phyloP scores from a whole-genome alignment of 2,888 invertebrate species.

The Caenorhabditis imperialis region DNA sequence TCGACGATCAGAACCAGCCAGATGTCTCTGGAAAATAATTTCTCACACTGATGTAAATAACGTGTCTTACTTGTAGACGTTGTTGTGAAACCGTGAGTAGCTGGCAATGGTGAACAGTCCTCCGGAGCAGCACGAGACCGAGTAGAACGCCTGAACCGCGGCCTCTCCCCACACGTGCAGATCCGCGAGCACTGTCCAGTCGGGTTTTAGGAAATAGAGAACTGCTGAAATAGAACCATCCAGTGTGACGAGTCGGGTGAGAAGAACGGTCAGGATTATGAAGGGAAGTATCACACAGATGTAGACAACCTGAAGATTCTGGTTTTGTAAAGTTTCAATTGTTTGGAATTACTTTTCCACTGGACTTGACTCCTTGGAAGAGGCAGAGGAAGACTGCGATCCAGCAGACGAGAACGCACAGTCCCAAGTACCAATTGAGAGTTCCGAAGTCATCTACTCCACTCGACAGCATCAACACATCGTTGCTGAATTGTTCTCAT shows the following conservation, averaged over 20 bases:
- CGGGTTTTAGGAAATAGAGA: slow-evolving; percentile 86
- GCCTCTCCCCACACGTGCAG: slow-evolving; percentile 89
- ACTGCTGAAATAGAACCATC: slow-evolving; percentile 87
- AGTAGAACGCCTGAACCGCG: slow-evolving; percentile 90
- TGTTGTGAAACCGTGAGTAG: slow-evolving; percentile 89
- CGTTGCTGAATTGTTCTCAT: slow-evolving; percentile 66
- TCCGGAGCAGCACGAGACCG: slow-evolving; percentile 89
- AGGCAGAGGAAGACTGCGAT: slow-evolving; percentile 86
- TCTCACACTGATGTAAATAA: too few relatives aligned
- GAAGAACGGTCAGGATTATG: slow-evolving; percentile 82
- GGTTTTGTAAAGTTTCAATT: too few relatives aligned
- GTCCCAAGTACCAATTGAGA: slow-evolving; percentile 83
- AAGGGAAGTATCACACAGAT: slow-evolving; percentile 80
- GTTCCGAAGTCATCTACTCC: slow-evolving; percentile 74
- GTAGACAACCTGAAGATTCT: slow-evolving; percentile 79
- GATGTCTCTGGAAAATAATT: slow-evolving; percentile 82
- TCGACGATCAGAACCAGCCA: slow-evolving; percentile 86
- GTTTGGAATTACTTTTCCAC: slow-evolving; percentile 87
- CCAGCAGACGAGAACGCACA: slow-evolving; percentile 87
- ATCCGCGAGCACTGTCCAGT: slow-evolving; percentile 80
- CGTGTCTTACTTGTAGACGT: slow-evolving; percentile 85
- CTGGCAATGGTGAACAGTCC: slow-evolving; percentile 89
- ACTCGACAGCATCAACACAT: slow-evolving; percentile 75
- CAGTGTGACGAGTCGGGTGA: slow-evolving; percentile 86
- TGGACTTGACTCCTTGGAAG: slow-evolving; percentile 87